These are phyloP conservation scores for Micrasema minimum DNA, from an alignment of 1,140 invertebrate species.

Conservation along the genomic window DNA sequence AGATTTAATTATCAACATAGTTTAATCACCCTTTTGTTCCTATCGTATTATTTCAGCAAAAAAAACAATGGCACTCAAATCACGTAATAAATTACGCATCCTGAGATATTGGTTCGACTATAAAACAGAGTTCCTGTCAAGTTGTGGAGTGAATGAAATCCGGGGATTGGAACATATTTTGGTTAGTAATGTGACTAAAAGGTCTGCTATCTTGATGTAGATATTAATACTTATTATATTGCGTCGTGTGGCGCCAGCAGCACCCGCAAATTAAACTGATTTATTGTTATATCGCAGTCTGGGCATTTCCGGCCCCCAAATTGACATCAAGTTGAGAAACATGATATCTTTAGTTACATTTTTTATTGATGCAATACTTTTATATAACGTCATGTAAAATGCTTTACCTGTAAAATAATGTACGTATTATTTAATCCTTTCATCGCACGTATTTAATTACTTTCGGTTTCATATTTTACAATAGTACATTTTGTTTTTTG, in stretches of 20 bases:
- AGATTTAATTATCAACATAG: too few species aligned
- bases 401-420: too few species aligned
- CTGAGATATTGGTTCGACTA: conserved; percentile 18
- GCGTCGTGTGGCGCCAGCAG: conserved; percentile 48
- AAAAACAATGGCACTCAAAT: not conserved
- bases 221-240: conserved; percentile 49
- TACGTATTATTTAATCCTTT: too few species aligned
- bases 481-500: too few species aligned
- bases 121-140: conserved; percentile 27
- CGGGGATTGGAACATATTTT: conserved; percentile 15
- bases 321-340: too few species aligned
- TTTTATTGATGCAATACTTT: too few species aligned
- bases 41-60: conserved; percentile 4
- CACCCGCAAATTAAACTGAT: conserved; percentile 47
- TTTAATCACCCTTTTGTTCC: conserved; percentile 21
- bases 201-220: conserved; percentile 45
- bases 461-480: too few species aligned
- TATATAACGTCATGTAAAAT: too few species aligned
- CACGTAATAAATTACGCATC: conserved; percentile 29
- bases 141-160: conserved; percentile 30
- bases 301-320: conserved; percentile 43
- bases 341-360: too few species aligned
- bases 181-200: conserved; percentile 33
- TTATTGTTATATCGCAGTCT: conserved; percentile 50
- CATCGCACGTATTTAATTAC: too few species aligned